Conservation (phyloP, 2,797 vertebrate species). For the Etheostoma nigrum region DNA sequence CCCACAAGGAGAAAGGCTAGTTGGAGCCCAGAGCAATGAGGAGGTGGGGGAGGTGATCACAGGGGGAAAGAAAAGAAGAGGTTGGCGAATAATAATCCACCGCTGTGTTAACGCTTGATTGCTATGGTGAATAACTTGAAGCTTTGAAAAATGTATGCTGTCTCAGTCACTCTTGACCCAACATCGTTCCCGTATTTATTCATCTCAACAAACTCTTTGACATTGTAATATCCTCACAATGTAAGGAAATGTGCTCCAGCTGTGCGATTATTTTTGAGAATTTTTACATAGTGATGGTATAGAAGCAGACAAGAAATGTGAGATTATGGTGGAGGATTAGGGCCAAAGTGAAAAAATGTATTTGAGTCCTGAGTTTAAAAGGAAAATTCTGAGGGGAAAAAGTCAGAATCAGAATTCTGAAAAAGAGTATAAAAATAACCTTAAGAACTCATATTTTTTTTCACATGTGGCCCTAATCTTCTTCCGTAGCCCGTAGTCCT, state of each 20-base stretch:
- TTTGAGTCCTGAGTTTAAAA: too few species aligned
- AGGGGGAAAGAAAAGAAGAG: background rate
- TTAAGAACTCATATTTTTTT: too few species aligned
- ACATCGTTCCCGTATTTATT: background rate
- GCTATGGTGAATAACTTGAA: conserved; percentile 3
- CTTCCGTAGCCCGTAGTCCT: background rate
- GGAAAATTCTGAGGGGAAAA: too few species aligned
- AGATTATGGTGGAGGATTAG: too few species aligned
- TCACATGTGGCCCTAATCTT: too few species aligned
- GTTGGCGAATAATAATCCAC: conserved; percentile 2
- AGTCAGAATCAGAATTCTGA: too few species aligned
- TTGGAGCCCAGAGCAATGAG: conserved; percentile 4
- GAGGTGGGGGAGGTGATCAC: conserved; percentile 3
- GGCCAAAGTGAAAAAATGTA: too few species aligned
- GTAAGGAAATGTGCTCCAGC: background rate
- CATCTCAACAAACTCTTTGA: background rate
- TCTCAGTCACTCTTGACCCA: background rate
- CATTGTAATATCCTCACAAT: background rate
- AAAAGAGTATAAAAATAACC: too few species aligned
- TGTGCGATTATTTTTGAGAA: background rate
- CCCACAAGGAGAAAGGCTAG: conserved; percentile 26
- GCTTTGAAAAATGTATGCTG: background rate
- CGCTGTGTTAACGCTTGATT: conserved; percentile 3
- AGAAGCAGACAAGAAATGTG: background rate
- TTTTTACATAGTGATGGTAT: background rate